Evolutionary conservation across 1,140 invertebrate genomes (phyloP).

Genomic region (Dendrolimus punctatus): DNA sequence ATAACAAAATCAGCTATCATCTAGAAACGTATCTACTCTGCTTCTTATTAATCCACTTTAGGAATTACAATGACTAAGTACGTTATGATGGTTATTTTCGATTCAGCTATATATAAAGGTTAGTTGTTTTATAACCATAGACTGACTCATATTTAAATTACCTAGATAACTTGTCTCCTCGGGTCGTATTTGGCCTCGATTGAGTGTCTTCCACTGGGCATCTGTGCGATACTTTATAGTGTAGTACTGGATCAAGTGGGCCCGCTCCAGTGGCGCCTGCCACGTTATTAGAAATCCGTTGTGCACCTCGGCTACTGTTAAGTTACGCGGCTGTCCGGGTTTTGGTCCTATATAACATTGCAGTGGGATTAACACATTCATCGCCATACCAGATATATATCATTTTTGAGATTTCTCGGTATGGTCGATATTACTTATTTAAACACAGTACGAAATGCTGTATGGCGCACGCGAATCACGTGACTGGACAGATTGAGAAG

Average conservation of each 20-base stretch:
- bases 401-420: too few species aligned
- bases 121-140: not conserved
- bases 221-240: conserved; percentile 93
- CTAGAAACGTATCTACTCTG: too few species aligned
- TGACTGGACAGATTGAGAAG: too few species aligned
- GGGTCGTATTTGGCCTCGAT: conserved; percentile 88
- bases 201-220: conserved; percentile 88
- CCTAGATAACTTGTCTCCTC: conserved; percentile 91
- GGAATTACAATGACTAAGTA: too few species aligned
- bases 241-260: conserved; percentile 89
- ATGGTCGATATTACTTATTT: too few species aligned
- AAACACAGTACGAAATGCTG: too few species aligned
- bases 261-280: conserved; percentile 86
- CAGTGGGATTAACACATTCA: not conserved
- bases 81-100: too few species aligned
- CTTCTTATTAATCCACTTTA: too few species aligned
- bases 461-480: too few species aligned
- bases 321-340: conserved; percentile 88
- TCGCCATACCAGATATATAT: too few species aligned
- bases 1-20: too few species aligned
- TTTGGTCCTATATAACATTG: conserved; percentile 81
- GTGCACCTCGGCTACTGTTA: conserved; percentile 88
- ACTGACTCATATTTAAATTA: conserved; percentile 33
- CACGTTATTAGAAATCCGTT: conserved; percentile 92
- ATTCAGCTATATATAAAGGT: too few species aligned